Base-by-base conservation (phyloP, 2,888 invertebrate genomes). In the Dorcus parallelipipedus region DNA sequence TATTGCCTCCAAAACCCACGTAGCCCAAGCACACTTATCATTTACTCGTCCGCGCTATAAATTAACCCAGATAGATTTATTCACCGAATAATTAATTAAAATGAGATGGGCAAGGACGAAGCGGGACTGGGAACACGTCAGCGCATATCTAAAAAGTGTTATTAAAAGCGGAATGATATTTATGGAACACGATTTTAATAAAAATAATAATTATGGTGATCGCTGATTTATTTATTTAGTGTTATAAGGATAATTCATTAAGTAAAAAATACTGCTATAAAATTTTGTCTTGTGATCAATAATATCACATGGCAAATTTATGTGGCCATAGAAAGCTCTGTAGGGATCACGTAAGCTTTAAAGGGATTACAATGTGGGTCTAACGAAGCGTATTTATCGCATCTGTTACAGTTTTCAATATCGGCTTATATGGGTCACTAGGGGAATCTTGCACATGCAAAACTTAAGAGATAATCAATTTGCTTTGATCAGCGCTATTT, bases 1-100 rank as follows among this genome's bases (percentile, higher is more conserved):
- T 56, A 54, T 59, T 51, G 56, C 14, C 41, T 14, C 47, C 56
- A 48, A 59, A 55, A 52, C 59, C 56, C 56, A 59, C 59, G 52
- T 47, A 55, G 41, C 48, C 20, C 48, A 33, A 33, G 26, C 26
- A 33, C 51, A 52, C 59, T 52, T 55, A 59, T 50, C 52, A 50
- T 54, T 53, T 38, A 23, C 53, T 10, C 20, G 53, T 40, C 20
- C 9, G 40, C n/a, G 40, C 48, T 38, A 45, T 59, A 59, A 54
- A 59, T 59, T 59, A 55, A 50, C 43, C 26, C 40, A 23, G 41
- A 48, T 43, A 55, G 45, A 55, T 54, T 59, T 59, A 55, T 59
- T 51, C 40, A 51, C 33, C 20, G 38, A 39, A 51, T 51, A 40
- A 51, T 17, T 51, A 51, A 38, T 51, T 51, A n/a, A 51, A 51